Evolutionary conservation across 2,888 invertebrate genomes (phyloP).

Genomic region (Synanthedon myopaeformis): DNA sequence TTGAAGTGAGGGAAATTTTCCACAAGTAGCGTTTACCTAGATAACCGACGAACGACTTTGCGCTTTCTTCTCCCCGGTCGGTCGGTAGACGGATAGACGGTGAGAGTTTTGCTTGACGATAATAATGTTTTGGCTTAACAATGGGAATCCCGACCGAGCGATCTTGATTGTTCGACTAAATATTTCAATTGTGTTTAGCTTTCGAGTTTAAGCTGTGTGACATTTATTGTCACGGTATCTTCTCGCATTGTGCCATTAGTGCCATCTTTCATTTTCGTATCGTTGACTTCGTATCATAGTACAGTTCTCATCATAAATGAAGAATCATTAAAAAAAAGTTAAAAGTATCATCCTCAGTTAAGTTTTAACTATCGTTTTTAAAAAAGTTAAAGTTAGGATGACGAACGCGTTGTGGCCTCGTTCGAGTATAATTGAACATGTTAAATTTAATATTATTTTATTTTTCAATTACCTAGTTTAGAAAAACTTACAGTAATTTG

Average conservation of each 20-base stretch:
- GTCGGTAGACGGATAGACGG: constrained; percentile 12
- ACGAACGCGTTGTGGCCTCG: too few relatives aligned
- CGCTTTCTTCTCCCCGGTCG: constrained; percentile 35
- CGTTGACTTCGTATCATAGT: too few relatives aligned
- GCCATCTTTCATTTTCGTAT: background rate
- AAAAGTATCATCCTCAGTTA: too few relatives aligned
- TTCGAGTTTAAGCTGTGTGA: constrained; percentile 4
- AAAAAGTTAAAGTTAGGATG: too few relatives aligned
- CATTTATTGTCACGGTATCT: background rate
- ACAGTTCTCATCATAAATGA: too few relatives aligned
- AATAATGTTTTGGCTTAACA: constrained; percentile 42
- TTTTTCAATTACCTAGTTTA: too few relatives aligned
- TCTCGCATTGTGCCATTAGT: background rate
- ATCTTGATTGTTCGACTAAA: constrained; percentile 38
- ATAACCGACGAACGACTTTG: constrained; percentile 29
- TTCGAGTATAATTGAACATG: too few relatives aligned
- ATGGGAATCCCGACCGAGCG: constrained; percentile 29
- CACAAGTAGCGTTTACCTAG: constrained; percentile 20
- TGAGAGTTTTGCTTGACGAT: constrained; percentile 38
- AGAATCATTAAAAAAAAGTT: too few relatives aligned
- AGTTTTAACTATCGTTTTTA: too few relatives aligned
- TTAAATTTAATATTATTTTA: too few relatives aligned
- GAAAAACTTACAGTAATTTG: too few relatives aligned
- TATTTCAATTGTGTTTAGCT: constrained; percentile 21
- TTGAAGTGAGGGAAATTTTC: background rate